Evolutionary conservation across 2,888 invertebrate species (phyloP), one percentile per base, ranked within the genome.

Genomic region (Rotaria sp.): DNA sequence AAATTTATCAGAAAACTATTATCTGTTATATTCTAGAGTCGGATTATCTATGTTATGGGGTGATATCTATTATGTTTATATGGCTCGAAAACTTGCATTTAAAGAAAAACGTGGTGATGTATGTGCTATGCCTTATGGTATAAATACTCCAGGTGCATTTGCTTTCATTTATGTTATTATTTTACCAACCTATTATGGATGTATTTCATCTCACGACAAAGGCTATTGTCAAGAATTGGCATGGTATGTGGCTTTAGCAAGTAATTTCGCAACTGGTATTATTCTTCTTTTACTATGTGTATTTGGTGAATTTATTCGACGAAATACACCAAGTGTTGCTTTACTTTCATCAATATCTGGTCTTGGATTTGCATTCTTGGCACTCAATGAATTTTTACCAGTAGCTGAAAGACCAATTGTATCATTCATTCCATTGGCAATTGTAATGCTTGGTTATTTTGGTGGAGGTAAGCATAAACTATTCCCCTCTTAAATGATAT

Each of bases 51-150:
- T 80, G 80, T 45, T 80, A 4, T 80, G 80, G 80, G 80, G 80
- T 15, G 45, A 80, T 80, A 0, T 80, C 2, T 80, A 80, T 45
- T 80, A 80, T 45, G 80, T 45, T 11, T 80, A 80, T 45, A 80
- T 80, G 80, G 80, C 80, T 45, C 80, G 80, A 3, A 80, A 80
- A 45, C 13, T 80, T 13, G 45, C 80, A n/a, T 45, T 8, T 35
- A 80, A 80, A 80, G 80, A 80, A 80, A 26, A 80, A 45, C 80
- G 80, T n/a, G 26, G 15, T 45, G 80, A 80, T 45, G 80, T 80
- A 80, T 80, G 80, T 80, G 15, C 80, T n/a, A 41, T 45, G 45
- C 80, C 80, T 0, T 80, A 45, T 45, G 80, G 80, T 21, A 80
- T 80, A 0, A 80, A 80, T 45, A 80, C 80, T n/a, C 80, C 80